Evolutionary conservation across 2,113 vertebrate species (phyloP), one percentile per base, ranked within the genome.

Genomic region (Copsychus sechellarum): DNA sequence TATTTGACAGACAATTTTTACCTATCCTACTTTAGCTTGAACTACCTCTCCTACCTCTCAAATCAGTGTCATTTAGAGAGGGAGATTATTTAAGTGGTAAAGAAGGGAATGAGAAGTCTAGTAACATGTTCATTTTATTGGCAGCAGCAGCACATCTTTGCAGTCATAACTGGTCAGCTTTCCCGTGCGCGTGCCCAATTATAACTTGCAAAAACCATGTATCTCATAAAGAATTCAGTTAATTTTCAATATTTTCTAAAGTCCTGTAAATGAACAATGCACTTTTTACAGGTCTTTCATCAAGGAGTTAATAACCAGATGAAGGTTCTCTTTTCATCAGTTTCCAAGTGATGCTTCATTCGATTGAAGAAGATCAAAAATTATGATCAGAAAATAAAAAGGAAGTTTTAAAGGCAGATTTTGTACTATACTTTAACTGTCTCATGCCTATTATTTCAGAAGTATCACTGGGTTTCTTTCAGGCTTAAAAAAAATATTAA

Each of bases 311-410:
- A 96, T 96, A 91, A 94, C 69, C 86, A 95, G 83, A 95, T 90
- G 87, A 94, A 95, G 87, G 54, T 66, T 93, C 28, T 95, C 91
- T 89, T 95, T 92, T 91, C 81, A 93, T 97, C 92, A 76, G 73
- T 88, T 89, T 65, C 77, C 88, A 85, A 92, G 88, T 67, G 80
- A 72, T 60, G 81, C 34, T 88, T 64, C 70, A 85, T 81, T 88
- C 71, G 80, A 96, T 93, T 95, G 97, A 96, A 96, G 95, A 88
- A 96, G 95, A 91, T 95, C 82, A 95, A 97, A 93, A 93, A 88
- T 93, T 8, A 90, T 60, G 95, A 95, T 92, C 81, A 94, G 87
- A 96, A 94, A 92, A 87, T 69, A 67, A 95, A 94, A 71, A 42
- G 87, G 56, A 91, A 33, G 51, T 86, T 89, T 90, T 94, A 92